These are phyloP conservation scores for Anarhynchus alexandrinus DNA, from an alignment of 2,113 vertebrate genomes.

Conservation along the genomic window DNA sequence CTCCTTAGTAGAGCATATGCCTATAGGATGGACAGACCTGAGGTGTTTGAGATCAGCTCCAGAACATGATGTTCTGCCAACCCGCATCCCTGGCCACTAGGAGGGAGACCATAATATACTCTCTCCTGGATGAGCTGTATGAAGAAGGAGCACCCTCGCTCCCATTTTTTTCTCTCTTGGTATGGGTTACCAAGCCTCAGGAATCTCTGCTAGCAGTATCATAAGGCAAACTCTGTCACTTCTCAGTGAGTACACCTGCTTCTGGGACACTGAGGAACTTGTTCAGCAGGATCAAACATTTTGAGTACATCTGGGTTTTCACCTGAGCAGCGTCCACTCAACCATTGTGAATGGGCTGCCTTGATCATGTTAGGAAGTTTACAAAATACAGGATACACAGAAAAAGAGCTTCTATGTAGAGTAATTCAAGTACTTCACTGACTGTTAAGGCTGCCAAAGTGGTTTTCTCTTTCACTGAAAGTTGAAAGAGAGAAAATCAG, in stretches of 20 bases:
- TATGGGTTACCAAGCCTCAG: not conserved
- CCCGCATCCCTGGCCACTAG: not conserved
- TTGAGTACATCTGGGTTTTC: not conserved
- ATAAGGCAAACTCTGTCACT: not conserved
- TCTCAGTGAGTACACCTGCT: not conserved
- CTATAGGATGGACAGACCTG: not conserved
- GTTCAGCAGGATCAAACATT: not conserved
- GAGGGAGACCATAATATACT: not conserved
- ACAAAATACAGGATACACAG: not conserved
- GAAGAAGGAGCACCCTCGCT: accelerated
- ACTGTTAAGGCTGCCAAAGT: not conserved
- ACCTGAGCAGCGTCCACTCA: not conserved
- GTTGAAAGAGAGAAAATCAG: not conserved
- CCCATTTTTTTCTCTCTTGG: not conserved
- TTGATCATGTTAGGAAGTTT: not conserved
- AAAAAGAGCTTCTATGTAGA: not conserved
- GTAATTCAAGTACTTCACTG: not conserved
- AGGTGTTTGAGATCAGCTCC: not conserved
- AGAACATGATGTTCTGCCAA: conserved; percentile 15
- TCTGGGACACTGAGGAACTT: not conserved
- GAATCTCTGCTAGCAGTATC: not conserved
- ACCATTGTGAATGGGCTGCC: not conserved
- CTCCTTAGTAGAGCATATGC: conserved; percentile 22
- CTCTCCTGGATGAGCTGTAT: not conserved
- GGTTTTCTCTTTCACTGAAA: not conserved